phyloP scores from a whole-genome alignment of 2,113 vertebrate species.

The Nematolebias whitei region DNA sequence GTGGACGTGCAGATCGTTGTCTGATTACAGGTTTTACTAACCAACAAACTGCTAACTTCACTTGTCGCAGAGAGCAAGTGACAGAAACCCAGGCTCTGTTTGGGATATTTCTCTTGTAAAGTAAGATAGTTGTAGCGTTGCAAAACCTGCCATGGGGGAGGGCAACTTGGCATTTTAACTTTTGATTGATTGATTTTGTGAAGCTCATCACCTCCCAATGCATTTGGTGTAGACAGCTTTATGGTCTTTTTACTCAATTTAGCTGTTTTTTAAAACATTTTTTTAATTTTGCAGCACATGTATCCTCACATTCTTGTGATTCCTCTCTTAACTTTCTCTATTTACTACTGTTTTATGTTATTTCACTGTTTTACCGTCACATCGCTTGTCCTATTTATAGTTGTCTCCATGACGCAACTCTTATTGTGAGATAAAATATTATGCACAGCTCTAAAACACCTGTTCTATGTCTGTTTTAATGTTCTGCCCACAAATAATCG shows the following conservation, averaged over 20 bases:
- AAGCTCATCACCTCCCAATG: conserved; percentile 4
- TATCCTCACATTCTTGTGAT: neutral
- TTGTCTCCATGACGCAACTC: no score
- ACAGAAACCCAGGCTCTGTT: no score
- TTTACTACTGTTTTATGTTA: neutral
- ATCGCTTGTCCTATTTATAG: neutral
- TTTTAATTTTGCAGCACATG: conserved; percentile 17
- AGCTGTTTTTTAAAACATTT: no score
- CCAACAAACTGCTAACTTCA: no score
- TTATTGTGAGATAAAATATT: no score
- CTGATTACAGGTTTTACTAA: no score
- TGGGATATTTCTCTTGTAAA: no score
- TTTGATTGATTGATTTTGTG: no score
- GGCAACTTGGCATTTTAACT: neutral
- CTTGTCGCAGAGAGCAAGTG: no score
- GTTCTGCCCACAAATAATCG: no score
- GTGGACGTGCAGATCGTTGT: neutral
- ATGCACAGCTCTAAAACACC: no score
- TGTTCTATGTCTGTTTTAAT: no score
- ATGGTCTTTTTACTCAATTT: neutral
- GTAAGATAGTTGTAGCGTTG: neutral
- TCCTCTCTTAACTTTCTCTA: neutral
- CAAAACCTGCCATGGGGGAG: neutral
- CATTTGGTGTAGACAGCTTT: conserved; percentile 7
- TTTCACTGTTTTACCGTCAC: neutral